Evolutionary conservation across 2,797 vertebrate genomes (phyloP), one percentile per base, ranked within the genome.

Genomic region (Pantherophis alleghaniensis): DNA sequence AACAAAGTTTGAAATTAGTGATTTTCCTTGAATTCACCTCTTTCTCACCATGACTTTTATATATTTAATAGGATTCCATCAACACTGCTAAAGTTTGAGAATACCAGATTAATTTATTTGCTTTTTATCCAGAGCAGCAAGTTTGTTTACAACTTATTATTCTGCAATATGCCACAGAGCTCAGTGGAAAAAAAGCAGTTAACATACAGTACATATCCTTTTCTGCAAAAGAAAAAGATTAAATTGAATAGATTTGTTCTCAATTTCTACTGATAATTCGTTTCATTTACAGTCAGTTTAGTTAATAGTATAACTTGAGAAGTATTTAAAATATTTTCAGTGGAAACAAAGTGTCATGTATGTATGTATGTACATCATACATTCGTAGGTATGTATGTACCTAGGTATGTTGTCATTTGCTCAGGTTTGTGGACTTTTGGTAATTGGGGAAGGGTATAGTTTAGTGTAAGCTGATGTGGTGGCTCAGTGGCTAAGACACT

Each of bases 71-170:
- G 88, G 90, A 96, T 59, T 37, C 16, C 69, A 5, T 89, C 88
- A 97, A 96, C 4, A 20, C 87, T 96, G 97, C 96, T 96, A 97
- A 95, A 94, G 88, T 69, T 60, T 92, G 59, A 61, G 88, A 59
- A 95, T 94, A 93, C 96, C 92, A 74, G 94, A 97, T 96, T 97
- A 97, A 96, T 97, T 97, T 97, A 93, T 94, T 92, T 95, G 83
- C 95, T 96, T 95, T 93, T 59, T 95, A 95, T 92, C 63, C 60
- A 61, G 42, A 51, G 60, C 83, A 95, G 94, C 88, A 96, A 94
- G 96, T 89, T 95, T 11, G 87, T 96, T 97, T 96, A 79, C 69
- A 96, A 90, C 87, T 96, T 97, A 90, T 94, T 95, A 94, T 97
- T 97, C 95, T 94, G 14, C 95, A 94, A 91, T 97, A 92, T 79